Evolutionary conservation across 2,113 vertebrate genomes (phyloP).

Genomic region (Rhinolophus ferrumequinum): DNA sequence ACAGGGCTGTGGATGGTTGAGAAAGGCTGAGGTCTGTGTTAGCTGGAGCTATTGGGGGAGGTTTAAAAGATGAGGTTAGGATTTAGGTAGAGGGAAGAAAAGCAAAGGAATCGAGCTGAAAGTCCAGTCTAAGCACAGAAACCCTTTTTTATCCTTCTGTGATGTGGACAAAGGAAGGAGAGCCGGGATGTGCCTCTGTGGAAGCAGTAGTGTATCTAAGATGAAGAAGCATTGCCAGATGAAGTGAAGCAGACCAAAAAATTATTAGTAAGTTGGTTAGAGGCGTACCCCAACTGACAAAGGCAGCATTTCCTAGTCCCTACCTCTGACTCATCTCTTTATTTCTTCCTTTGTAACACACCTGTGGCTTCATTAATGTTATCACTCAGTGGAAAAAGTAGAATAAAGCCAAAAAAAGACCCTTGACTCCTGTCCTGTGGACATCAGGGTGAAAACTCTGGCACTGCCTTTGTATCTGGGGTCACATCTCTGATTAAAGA

Average conservation of each 20-base stretch:
- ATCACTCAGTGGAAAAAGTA: slow-evolving; percentile 44
- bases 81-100: slow-evolving; percentile 6
- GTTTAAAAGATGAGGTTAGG: neutral
- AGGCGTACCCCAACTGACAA: neutral
- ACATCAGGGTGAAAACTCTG: neutral
- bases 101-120: neutral
- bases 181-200: neutral
- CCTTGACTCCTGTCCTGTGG: neutral
- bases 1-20: neutral
- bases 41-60: neutral
- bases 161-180: neutral
- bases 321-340: neutral
- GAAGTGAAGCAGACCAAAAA: neutral
- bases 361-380: slow-evolving; percentile 46
- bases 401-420: neutral
- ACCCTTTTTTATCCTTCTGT: neutral
- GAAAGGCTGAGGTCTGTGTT: neutral
- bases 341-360: slow-evolving; percentile 54
- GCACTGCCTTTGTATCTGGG: slow-evolving; percentile 45
- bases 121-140: neutral
- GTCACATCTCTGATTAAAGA: slow-evolving; percentile 64
- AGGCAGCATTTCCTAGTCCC: neutral
- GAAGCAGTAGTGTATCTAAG: neutral
- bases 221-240: neutral
- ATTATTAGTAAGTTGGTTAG: neutral